phyloP scores from a whole-genome alignment of 2,888 invertebrate species.

The Stictocephala bisonia region DNA sequence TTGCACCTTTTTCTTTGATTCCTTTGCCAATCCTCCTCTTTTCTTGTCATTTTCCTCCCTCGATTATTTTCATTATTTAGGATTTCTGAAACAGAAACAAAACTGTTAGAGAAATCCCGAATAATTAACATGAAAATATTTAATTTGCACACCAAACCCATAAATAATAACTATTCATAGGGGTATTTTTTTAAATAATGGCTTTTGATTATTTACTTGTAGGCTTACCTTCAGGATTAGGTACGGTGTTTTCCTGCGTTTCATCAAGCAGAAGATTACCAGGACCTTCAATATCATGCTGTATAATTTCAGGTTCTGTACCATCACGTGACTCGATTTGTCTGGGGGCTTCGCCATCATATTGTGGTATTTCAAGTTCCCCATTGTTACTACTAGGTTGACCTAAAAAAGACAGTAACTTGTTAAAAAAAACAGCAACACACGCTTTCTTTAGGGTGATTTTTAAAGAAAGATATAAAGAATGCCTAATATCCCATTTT shows the following conservation, averaged over 20 bases:
- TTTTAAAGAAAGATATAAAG: neutral
- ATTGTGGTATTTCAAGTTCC: neutral
- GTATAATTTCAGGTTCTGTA: slow-evolving; percentile 1
- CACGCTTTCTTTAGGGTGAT: neutral
- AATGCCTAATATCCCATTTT: too few relatives aligned
- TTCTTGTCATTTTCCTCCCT: slow-evolving; percentile 9
- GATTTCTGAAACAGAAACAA: slow-evolving; percentile 33
- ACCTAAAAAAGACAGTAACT: slow-evolving; percentile 12
- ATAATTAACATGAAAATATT: too few relatives aligned
- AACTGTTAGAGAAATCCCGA: slow-evolving; percentile 28
- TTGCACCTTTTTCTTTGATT: slow-evolving; percentile 1
- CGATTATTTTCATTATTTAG: slow-evolving; percentile 7
- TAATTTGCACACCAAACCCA: neutral
- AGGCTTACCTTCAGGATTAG: slow-evolving; percentile 15
- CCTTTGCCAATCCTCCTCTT: slow-evolving; percentile 12
- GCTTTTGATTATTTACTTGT: neutral
- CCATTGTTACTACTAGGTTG: slow-evolving; percentile 14
- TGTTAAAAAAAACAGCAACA: slow-evolving; percentile 20
- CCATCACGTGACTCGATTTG: neutral
- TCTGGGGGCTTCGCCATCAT: neutral
- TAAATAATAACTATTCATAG: too few relatives aligned
- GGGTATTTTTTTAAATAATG: neutral
- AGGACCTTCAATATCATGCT: slow-evolving; percentile 9
- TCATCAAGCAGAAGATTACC: slow-evolving; percentile 13
- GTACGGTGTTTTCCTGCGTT: slow-evolving; percentile 12